Evolutionary conservation across 2,113 vertebrate species (phyloP).

Genomic region (Oncorhynchus gorbuscha): DNA sequence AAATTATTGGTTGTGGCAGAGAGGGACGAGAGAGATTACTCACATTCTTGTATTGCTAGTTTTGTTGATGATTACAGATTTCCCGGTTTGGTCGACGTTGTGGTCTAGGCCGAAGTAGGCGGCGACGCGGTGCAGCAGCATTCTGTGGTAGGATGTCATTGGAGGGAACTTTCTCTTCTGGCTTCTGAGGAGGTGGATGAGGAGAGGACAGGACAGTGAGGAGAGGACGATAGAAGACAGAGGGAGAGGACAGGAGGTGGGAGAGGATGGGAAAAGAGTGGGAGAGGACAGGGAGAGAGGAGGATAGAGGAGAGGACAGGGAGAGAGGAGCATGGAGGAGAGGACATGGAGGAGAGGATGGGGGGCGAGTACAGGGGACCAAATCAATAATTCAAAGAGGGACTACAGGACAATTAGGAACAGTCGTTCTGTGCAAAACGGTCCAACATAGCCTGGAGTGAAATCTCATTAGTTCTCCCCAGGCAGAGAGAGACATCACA

Average conservation of each 20-base stretch:
- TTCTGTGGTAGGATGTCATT: constrained; percentile 98
- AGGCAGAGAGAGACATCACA: neutral
- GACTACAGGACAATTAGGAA: neutral
- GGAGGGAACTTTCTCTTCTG: constrained; percentile 97
- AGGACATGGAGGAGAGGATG: neutral
- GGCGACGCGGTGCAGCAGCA: constrained; percentile 96
- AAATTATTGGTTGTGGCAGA: constrained; percentile 6
- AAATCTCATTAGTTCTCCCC: constrained; percentile 17
- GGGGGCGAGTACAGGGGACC: neutral
- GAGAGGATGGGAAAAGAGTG: neutral
- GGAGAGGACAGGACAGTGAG: neutral
- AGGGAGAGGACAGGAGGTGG: neutral
- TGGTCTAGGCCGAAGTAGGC: constrained; percentile 99
- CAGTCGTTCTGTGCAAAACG: neutral
- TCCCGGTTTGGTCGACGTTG: constrained; percentile 97
- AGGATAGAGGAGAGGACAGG: neutral
- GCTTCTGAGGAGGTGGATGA: constrained; percentile 67
- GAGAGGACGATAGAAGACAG: neutral
- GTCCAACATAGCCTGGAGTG: constrained; percentile 6
- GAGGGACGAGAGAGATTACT: constrained; percentile 58
- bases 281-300: neutral
- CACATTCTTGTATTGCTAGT: constrained; percentile 98
- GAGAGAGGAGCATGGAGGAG: neutral
- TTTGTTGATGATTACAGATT: constrained; percentile 98
- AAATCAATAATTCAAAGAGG: neutral